Conservation (phyloP, 2,797 vertebrate genomes). For the Gastrophryne carolinensis region DNA sequence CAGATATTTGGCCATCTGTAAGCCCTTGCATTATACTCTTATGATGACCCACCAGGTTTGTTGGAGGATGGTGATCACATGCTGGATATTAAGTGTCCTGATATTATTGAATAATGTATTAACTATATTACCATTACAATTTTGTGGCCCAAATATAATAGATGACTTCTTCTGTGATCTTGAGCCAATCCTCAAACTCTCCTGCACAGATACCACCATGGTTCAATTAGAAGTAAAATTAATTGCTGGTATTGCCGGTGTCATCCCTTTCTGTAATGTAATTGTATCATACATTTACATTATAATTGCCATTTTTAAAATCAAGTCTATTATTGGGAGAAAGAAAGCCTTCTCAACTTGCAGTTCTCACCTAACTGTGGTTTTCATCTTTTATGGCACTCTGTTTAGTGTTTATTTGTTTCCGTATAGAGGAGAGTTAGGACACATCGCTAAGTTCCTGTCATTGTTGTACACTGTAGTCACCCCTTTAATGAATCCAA, state of each 20-base stretch:
- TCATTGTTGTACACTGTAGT: not conserved
- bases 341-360: not conserved
- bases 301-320: not conserved
- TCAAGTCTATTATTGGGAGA: not conserved
- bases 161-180: too few relatives aligned
- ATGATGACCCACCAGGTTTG: too few relatives aligned
- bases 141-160: too few relatives aligned
- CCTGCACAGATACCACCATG: too few relatives aligned
- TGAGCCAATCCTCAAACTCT: too few relatives aligned
- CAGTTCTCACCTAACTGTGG: not conserved
- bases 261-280: not conserved
- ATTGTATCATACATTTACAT: not conserved
- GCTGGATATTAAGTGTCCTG: too few relatives aligned
- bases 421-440: not conserved
- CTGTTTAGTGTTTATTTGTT: not conserved
- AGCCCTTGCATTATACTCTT: too few relatives aligned
- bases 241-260: too few relatives aligned
- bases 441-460: not conserved
- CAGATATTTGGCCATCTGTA: not conserved
- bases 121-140: too few relatives aligned
- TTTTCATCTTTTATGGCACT: not conserved
- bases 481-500: not conserved
- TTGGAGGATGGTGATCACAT: too few relatives aligned
- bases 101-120: too few relatives aligned
- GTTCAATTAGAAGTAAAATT: too few relatives aligned